phyloP scores from a whole-genome alignment of 1,140 invertebrate species.

The Lepeophtheirus salmonis region DNA sequence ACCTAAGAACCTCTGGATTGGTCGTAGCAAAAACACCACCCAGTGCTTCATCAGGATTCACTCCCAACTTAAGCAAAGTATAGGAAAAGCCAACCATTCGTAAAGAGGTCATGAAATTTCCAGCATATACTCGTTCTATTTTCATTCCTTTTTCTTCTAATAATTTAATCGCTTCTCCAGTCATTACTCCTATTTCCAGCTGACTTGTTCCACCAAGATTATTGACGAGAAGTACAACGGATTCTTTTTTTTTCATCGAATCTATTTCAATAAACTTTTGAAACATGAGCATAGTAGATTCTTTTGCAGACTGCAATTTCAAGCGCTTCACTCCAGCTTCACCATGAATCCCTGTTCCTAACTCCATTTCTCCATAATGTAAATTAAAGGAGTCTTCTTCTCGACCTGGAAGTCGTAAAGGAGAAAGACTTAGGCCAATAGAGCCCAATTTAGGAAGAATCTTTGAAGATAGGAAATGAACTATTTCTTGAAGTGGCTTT shows the following conservation, averaged over 20 bases:
- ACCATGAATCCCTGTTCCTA: slow-evolving; percentile 65
- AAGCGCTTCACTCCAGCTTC: slow-evolving; percentile 56
- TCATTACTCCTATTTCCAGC: slow-evolving; percentile 54
- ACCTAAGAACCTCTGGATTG: slow-evolving; percentile 31
- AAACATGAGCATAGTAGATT: slow-evolving; percentile 31
- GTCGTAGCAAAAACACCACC: slow-evolving; percentile 28
- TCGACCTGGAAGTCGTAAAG: slow-evolving; percentile 49
- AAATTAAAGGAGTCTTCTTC: slow-evolving; percentile 42
- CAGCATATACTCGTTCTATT: slow-evolving; percentile 43
- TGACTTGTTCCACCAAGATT: slow-evolving; percentile 57
- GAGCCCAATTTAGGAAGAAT: slow-evolving; percentile 41
- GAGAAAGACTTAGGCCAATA: slow-evolving; percentile 45
- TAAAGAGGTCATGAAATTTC: slow-evolving; percentile 54
- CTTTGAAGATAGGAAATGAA: slow-evolving; percentile 26
- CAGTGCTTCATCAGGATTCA: neutral
- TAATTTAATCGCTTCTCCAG: slow-evolving; percentile 42
- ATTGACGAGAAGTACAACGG: slow-evolving; percentile 48
- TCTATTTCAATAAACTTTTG: slow-evolving; percentile 32
- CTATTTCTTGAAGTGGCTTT: slow-evolving; percentile 34
- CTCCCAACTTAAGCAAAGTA: slow-evolving; percentile 36
- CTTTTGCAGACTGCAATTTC: slow-evolving; percentile 31
- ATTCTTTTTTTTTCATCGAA: slow-evolving; percentile 30
- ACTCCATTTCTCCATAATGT: slow-evolving; percentile 46
- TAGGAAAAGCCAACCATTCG: slow-evolving; percentile 61
- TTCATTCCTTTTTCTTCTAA: slow-evolving; percentile 34